phyloP scores from a whole-genome alignment of 1,140 invertebrate genomes.

The Hypsibius dujardini region DNA sequence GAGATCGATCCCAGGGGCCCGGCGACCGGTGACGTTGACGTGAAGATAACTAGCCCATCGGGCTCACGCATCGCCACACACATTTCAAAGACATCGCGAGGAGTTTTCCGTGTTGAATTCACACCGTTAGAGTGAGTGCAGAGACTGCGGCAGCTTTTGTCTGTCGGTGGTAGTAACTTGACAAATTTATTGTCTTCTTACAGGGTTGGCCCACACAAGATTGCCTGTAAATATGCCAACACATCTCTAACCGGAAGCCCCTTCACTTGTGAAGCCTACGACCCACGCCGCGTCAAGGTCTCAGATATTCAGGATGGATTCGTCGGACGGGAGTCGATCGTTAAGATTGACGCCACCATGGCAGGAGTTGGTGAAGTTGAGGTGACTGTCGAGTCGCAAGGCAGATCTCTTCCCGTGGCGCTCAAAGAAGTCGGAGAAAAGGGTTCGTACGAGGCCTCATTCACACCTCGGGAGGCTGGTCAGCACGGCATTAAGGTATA shows the following conservation, averaged over 20 bases:
- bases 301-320: slow-evolving; percentile 39
- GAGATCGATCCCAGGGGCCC: slow-evolving; percentile 40
- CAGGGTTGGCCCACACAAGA: slow-evolving; percentile 26
- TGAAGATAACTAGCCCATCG: slow-evolving; percentile 34
- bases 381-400: slow-evolving; percentile 82
- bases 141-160: no score
- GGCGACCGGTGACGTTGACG: slow-evolving; percentile 33
- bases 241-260: slow-evolving; percentile 68
- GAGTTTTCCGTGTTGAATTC: slow-evolving; percentile 30
- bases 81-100: slow-evolving; percentile 30
- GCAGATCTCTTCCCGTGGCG: background rate
- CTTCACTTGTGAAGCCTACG: slow-evolving; percentile 77
- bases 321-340: background rate
- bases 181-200: slow-evolving; percentile 24
- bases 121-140: slow-evolving; percentile 27
- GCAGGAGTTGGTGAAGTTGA: slow-evolving; percentile 89
- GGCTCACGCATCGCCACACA: background rate
- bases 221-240: slow-evolving; percentile 48
- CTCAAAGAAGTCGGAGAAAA: slow-evolving; percentile 4
- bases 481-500: slow-evolving; percentile 40
- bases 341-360: slow-evolving; percentile 71
- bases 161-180: no score
- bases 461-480: slow-evolving; percentile 71
- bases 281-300: slow-evolving; percentile 64
- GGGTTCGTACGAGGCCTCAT: slow-evolving; percentile 40